Conservation (phyloP, 2,888 invertebrate species). For the Diarsia rubi region DNA sequence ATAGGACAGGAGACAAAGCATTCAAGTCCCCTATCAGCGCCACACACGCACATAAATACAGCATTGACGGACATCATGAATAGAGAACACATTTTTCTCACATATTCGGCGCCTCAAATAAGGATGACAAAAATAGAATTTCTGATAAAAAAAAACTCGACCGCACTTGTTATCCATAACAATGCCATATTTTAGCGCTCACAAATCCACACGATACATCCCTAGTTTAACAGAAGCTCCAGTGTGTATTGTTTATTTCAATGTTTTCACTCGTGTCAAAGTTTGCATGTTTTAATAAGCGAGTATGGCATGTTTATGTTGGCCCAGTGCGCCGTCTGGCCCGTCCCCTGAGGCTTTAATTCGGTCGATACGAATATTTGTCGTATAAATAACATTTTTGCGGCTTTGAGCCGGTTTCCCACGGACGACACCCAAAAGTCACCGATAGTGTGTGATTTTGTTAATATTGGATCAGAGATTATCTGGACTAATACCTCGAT, state of each 20-base stretch:
- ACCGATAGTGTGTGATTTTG: conserved; percentile 58
- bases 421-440: conserved; percentile 61
- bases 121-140: conserved; percentile 24
- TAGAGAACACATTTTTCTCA: conserved; percentile 33
- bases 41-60: conserved; percentile 58
- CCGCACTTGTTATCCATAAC: conserved; percentile 54
- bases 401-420: conserved; percentile 66
- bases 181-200: conserved; percentile 58
- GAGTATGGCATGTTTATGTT: conserved; percentile 63
- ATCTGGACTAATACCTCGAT: conserved; percentile 71
- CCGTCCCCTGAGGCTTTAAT: conserved; percentile 67
- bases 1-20: conserved; percentile 58
- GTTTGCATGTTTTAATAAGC: conserved; percentile 65
- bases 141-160: conserved; percentile 7
- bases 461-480: conserved; percentile 67
- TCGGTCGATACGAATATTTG: conserved; percentile 63
- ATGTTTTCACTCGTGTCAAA: conserved; percentile 53
- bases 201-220: conserved; percentile 46
- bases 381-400: conserved; percentile 54
- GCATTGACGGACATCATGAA: conserved; percentile 56
- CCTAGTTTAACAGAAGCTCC: conserved; percentile 28
- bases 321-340: conserved; percentile 55
- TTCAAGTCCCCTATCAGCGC: conserved; percentile 56
- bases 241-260: conserved; percentile 43
- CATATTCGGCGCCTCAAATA: conserved; percentile 11